Conservation (phyloP, 2,888 invertebrate genomes). For the Yponomeuta evonymella region DNA sequence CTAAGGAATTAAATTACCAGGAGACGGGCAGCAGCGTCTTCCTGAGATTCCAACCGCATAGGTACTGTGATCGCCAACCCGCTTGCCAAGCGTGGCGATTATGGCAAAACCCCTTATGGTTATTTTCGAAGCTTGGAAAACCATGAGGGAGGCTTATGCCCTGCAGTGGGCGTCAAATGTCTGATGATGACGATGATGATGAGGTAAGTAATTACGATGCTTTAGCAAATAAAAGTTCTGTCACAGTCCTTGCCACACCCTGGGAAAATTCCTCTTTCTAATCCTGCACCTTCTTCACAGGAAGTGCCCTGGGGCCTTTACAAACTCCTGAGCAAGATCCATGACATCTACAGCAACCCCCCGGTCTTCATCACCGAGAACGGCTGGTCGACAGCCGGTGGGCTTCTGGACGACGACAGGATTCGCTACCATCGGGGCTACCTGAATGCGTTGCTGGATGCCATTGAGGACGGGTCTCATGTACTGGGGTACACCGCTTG, state of each 20-base stretch:
- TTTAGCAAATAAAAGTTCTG: no score
- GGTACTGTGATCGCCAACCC: no score
- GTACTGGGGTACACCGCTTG: slow-evolving; percentile 75
- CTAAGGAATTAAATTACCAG: no score
- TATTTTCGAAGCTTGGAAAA: no score
- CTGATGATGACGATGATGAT: no score
- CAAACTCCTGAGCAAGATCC: slow-evolving; percentile 71
- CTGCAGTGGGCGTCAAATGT: no score
- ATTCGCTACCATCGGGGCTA: slow-evolving; percentile 58
- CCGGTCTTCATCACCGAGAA: slow-evolving; percentile 77
- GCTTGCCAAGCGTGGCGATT: no score
- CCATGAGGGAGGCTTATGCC: no score
- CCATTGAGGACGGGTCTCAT: slow-evolving; percentile 63
- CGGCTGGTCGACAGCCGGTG: slow-evolving; percentile 70
- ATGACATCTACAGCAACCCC: slow-evolving; percentile 69
- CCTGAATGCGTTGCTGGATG: slow-evolving; percentile 59
- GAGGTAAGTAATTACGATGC: no score
- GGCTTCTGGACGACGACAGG: slow-evolving; percentile 63
- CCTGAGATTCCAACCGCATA: no score
- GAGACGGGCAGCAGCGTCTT: no score
- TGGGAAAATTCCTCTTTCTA: neutral
- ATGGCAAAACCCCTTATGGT: no score
- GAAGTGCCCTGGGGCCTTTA: slow-evolving; percentile 78
- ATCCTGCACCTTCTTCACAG: slow-evolving; percentile 34
- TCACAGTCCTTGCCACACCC: neutral